Conservation (phyloP, 2,888 invertebrate genomes). For the Drosophila basisetae region DNA sequence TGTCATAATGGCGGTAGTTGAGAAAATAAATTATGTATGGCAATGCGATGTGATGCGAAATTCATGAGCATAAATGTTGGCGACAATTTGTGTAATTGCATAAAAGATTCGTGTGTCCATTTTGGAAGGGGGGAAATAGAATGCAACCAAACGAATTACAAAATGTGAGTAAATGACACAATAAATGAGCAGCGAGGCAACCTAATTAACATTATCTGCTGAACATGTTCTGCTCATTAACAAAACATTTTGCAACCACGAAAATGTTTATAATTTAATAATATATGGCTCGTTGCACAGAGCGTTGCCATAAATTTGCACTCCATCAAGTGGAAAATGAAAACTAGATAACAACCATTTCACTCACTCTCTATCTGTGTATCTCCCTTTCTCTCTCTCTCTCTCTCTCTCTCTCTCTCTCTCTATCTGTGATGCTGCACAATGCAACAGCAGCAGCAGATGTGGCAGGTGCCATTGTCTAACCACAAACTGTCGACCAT, state of each 20-base stretch:
- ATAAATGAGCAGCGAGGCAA: constrained; percentile 22
- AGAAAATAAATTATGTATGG: constrained; percentile 47
- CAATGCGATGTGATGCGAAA: constrained; percentile 16
- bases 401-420: not conserved
- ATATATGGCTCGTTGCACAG: constrained; percentile 60
- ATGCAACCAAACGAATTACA: constrained; percentile 8
- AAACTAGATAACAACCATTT: constrained; percentile 43
- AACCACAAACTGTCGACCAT: constrained; percentile 26
- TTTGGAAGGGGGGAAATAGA: constrained; percentile 4
- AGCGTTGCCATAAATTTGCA: constrained; percentile 60
- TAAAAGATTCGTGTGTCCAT: constrained; percentile 6
- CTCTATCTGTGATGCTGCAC: not conserved
- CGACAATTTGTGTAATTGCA: constrained; percentile 57
- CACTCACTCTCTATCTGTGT: not conserved
- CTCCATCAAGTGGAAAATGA: constrained; percentile 80
- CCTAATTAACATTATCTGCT: constrained; percentile 60
- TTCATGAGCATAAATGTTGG: constrained; percentile 49
- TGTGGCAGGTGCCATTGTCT: constrained; percentile 9
- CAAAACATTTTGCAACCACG: constrained; percentile 61
- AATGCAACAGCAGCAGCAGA: constrained; percentile 13
- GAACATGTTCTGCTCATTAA: constrained; percentile 55
- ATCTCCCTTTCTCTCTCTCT: not conserved
- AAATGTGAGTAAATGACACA: not conserved
- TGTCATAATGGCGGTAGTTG: constrained; percentile 47
- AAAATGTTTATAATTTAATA: constrained; percentile 73